Evolutionary conservation across 2,113 vertebrate genomes (phyloP).

Genomic region (Prunella fulvescens): DNA sequence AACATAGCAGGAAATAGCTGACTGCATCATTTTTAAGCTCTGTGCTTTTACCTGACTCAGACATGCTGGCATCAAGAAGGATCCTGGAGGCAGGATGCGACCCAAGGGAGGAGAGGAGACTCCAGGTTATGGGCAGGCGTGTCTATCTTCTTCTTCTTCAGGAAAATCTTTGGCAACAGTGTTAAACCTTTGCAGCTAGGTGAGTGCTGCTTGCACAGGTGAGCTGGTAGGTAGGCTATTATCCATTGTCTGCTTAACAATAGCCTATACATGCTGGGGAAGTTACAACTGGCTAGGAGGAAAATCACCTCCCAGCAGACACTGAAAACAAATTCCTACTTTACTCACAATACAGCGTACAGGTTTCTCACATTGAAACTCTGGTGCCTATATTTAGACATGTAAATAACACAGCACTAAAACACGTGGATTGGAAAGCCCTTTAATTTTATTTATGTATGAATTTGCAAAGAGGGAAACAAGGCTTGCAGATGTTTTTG

Average conservation of each 20-base stretch:
- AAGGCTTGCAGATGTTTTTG: background rate
- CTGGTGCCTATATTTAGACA: background rate
- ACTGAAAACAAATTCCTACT: background rate
- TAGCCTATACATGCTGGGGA: background rate
- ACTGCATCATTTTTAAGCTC: background rate
- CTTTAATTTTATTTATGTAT: background rate
- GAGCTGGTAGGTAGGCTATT: background rate
- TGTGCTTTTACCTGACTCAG: conserved; percentile 3
- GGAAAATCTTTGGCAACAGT: background rate
- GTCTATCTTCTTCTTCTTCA: conserved; percentile 7
- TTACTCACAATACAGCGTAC: background rate
- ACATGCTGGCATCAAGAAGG: background rate
- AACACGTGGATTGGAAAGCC: background rate
- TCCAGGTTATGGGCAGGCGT: background rate
- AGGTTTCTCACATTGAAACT: background rate
- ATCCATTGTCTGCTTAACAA: background rate
- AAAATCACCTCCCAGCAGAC: background rate
- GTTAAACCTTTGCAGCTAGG: background rate
- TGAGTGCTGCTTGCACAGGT: background rate
- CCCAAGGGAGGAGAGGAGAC: background rate
- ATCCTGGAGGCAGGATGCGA: background rate
- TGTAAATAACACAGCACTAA: background rate
- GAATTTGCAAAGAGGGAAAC: background rate
- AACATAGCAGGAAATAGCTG: background rate
- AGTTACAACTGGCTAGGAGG: background rate